Evolutionary conservation across 1,140 invertebrate species (phyloP).

Genomic region (Brachionus calyciflorus): DNA sequence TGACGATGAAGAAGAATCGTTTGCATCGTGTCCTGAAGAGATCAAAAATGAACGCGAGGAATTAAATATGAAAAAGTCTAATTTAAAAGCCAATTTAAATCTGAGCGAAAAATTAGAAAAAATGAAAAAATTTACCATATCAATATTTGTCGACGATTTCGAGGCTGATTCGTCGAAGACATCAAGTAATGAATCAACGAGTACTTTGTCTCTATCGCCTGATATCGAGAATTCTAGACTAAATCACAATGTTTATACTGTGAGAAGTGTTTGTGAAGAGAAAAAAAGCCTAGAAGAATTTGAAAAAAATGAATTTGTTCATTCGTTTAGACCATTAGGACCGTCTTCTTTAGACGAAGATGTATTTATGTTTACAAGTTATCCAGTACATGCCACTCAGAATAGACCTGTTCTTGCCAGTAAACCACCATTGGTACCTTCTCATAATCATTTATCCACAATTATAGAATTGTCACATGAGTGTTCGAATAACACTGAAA

Average conservation of each 20-base stretch:
- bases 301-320: neutral
- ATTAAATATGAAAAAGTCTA: neutral
- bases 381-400: neutral
- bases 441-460: neutral
- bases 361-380: neutral
- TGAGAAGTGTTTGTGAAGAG: neutral
- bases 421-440: neutral
- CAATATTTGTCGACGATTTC: constrained; percentile 40
- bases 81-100: neutral
- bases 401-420: neutral
- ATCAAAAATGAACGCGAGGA: neutral
- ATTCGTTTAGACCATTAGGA: neutral
- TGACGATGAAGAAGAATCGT: neutral
- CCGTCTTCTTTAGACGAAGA: neutral
- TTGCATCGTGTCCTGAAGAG: constrained; percentile 5
- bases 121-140: constrained; percentile 41
- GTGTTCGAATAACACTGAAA: constrained; percentile 15
- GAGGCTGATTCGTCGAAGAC: constrained; percentile 40
- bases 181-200: neutral
- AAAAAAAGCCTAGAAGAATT: constrained; percentile 3
- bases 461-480: constrained; percentile 14
- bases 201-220: neutral
- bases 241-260: neutral
- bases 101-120: neutral
- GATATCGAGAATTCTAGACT: neutral